A percentile compares a stretch with the other conserved stretches of the same genome.
Evolutionary conservation across 2,888 invertebrate genomes (phyloP).

Genomic region (Callinectes sapidus): DNA sequence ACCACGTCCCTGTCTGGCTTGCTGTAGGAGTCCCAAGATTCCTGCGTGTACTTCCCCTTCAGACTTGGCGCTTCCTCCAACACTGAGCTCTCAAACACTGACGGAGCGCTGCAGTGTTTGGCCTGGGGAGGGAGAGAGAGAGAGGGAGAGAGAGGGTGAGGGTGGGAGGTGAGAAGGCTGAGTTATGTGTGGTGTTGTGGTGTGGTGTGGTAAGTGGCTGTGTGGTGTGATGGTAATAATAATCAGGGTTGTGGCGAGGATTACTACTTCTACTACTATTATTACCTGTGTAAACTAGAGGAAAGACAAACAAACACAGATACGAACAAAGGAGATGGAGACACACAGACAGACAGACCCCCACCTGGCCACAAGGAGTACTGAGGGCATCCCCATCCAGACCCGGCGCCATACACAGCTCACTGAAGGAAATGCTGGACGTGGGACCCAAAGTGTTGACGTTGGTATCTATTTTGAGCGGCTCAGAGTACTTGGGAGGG

Average conservation of each 20-base stretch:
- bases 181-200: not conserved
- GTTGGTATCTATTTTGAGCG: conserved; percentile 57
- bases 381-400: conserved; percentile 51
- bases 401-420: conserved; percentile 57
- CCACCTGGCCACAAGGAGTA: conserved; percentile 46
- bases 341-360: not conserved
- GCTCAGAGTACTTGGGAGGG: conserved; percentile 65
- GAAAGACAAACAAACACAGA: not conserved
- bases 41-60: conserved; percentile 45
- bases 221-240: too few species aligned
- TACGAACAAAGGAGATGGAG: not conserved
- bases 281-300: too few species aligned
- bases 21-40: conserved; percentile 45
- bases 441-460: not conserved
- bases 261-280: too few species aligned
- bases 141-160: not conserved
- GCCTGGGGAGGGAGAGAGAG: not conserved
- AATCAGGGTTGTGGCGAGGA: too few species aligned
- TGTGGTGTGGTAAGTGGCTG: not conserved
- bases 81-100: conserved; percentile 59
- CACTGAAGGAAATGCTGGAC: conserved; percentile 59
- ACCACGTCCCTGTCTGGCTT: conserved; percentile 50
- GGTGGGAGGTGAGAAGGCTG: not conserved
- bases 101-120: conserved; percentile 15
- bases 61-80: conserved; percentile 40